These are phyloP conservation scores for Dicentrarchus labrax DNA, from an alignment of 2,113 vertebrate species.

Conservation along the genomic window DNA sequence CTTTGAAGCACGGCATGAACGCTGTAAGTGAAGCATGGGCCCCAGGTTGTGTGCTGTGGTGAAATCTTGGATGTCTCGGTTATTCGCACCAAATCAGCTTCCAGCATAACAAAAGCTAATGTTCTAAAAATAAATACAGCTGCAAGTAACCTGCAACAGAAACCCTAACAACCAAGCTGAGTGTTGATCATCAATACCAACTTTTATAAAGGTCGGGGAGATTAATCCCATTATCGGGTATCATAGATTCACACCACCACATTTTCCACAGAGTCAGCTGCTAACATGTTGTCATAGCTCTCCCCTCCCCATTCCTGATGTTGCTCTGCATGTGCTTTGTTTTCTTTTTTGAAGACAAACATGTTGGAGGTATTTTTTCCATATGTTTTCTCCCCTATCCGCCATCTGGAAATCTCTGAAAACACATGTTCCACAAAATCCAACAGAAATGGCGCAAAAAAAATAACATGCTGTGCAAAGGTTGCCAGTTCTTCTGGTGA, in stretches of 20 bases:
- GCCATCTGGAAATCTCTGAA: background rate
- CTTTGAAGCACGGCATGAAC: slow-evolving; percentile 60
- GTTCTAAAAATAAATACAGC: slow-evolving; percentile 21
- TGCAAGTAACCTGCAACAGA: slow-evolving; percentile 40
- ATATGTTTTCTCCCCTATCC: background rate
- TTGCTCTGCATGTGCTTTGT: background rate
- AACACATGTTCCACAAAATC: background rate
- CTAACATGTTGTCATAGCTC: background rate
- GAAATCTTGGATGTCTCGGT: slow-evolving; percentile 39
- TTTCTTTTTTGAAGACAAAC: slow-evolving; percentile 7
- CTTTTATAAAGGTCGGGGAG: background rate
- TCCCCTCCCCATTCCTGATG: background rate
- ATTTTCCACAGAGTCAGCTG: slow-evolving; percentile 5
- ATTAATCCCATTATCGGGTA: background rate
- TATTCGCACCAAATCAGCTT: slow-evolving; percentile 26
- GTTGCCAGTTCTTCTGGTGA: background rate
- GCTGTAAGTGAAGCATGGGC: slow-evolving; percentile 27
- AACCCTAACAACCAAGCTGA: slow-evolving; percentile 22
- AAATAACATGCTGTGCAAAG: background rate
- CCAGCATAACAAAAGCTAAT: slow-evolving; percentile 24
- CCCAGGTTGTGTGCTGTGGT: slow-evolving; percentile 42
- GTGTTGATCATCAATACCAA: background rate
- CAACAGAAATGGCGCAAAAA: background rate
- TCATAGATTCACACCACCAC: background rate
- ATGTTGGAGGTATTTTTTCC: slow-evolving; percentile 8